These are phyloP conservation scores for Puffinus mauretanicus DNA, from an alignment of 2,113 vertebrate genomes.

Conservation along the genomic window DNA sequence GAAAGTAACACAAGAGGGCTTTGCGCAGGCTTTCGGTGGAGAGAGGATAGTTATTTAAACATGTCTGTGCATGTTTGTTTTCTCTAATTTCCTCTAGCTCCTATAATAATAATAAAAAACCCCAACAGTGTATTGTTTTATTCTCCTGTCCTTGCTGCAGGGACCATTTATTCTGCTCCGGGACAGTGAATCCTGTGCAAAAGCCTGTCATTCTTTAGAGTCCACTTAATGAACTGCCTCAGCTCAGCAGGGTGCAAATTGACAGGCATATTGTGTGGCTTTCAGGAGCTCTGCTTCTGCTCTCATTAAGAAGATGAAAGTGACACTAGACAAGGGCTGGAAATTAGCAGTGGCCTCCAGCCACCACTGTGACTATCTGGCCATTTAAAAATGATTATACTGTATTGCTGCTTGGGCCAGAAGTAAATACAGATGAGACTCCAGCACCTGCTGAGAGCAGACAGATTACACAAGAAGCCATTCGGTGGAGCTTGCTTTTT, in stretches of 20 bases:
- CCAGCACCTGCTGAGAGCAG: slow-evolving; percentile 5
- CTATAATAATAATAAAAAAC: not conserved
- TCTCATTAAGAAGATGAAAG: slow-evolving; percentile 49
- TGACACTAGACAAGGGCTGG: not conserved
- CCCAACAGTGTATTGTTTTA: not conserved
- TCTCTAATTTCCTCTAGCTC: not conserved
- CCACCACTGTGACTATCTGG: slow-evolving; percentile 18
- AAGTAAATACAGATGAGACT: slow-evolving; percentile 9
- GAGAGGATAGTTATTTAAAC: not conserved
- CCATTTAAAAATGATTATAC: slow-evolving; percentile 4
- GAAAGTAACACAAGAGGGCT: not conserved
- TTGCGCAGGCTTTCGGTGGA: not conserved
- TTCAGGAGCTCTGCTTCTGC: not conserved
- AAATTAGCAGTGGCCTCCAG: slow-evolving; percentile 41
- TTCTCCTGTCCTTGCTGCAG: slow-evolving; percentile 14
- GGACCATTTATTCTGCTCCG: slow-evolving; percentile 7
- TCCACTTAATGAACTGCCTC: slow-evolving; percentile 15
- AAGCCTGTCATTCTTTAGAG: slow-evolving; percentile 36
- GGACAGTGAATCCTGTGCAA: slow-evolving; percentile 12
- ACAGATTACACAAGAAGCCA: not conserved
- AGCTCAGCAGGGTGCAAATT: slow-evolving; percentile 2
- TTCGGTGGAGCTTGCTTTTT: not conserved
- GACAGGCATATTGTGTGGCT: not conserved
- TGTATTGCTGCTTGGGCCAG: not conserved
- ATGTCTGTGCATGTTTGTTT: not conserved